Base-by-base conservation (phyloP, 2,113 vertebrate genomes). In the Coracopsis vasa region DNA sequence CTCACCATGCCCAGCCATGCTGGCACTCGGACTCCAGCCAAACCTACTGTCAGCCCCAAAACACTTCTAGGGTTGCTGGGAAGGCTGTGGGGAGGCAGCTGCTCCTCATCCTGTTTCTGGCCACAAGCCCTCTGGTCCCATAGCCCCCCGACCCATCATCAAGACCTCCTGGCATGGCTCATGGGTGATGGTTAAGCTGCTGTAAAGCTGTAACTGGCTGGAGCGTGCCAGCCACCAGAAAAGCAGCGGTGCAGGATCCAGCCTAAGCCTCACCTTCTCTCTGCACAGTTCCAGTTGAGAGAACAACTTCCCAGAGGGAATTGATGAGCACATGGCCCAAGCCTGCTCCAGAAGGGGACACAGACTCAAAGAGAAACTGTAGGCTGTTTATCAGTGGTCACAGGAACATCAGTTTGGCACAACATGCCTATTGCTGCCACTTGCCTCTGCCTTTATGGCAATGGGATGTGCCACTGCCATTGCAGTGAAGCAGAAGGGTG, bases 211-310 rank as follows among this genome's bases (percentile, higher is more conserved):
- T 51, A 58, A 60, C 13, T 37, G 77, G 72, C 64, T 66, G 31
- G 41, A 94, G 17, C 50, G 19, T n/a, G 44, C 54, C 54, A 80
- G 82, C 11, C 45, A 28, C 33, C 2, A 2, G 66, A 24, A 82
- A 73, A 37, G 17, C 0, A 0, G 60, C 3, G 48, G 35, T 14
- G 48, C 37, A 61, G 62, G 45, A 51, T 61, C 6, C 79, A 88
- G 45, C 13, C 33, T 11, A 27, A 87, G 24, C 39, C 71, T 6
- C 0, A 0, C 8, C 24, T 53, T 44, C 27, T 62, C 31, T 81
- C 75, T 0, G 0, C 71, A 35, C 10, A 24, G n/a, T 19, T 20
- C n/a, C 60, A 39, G 0, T 3, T 0, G 0, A 64, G 31, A 78
- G 17, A 47, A 33, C 17, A 75, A 6, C 54, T 54, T 44, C 28